Evolutionary conservation across 2,797 vertebrate species (phyloP), one percentile per base, ranked within the genome.

Genomic region (Sebastiscus tertius): DNA sequence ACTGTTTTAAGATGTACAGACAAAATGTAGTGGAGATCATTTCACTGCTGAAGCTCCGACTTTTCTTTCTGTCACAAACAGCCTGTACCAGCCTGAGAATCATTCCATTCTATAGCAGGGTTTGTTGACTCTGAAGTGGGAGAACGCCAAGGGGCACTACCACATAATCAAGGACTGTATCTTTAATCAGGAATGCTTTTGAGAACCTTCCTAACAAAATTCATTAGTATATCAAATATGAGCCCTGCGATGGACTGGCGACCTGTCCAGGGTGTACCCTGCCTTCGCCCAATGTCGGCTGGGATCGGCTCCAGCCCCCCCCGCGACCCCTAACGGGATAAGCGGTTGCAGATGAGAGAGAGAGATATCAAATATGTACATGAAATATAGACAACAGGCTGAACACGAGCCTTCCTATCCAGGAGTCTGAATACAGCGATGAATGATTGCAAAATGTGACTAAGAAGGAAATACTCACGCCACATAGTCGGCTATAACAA

Each of bases 401-500:
- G 16, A 54, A 55, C 3, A 8, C 9, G 20, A 33, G 20, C 27
- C 13, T 33, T 59, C n/a, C 29, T 7, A 60, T 76, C 22, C 20
- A 69, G 55, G 4, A 24, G 24, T 42, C 26, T 65, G 49, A 31
- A 42, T 22, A 67, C 26, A 46, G 56, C 22, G 70, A 42, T 1
- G 3, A 24, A 34, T 33, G 7, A 16, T 27, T 59, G 9, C 4
- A 24, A 52, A 61, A 58, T 29, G 4, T 20, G 20, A 63, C 14
- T 3, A 27, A n/a, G 7, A 34, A 39, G 5, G 10, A 33, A n/a
- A 36, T 20, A 98, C 98, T 97, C 83, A 99, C 98, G 96, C 96
- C 70, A 99, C 93, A 11, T 99, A 99, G 90, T 99, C 98, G 0
- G 98, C 97, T 94, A 99, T 97, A 71, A 99, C 89, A 16, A 98